Conservation (phyloP, 2,797 vertebrate species). For the Hozukius guyotensis region DNA sequence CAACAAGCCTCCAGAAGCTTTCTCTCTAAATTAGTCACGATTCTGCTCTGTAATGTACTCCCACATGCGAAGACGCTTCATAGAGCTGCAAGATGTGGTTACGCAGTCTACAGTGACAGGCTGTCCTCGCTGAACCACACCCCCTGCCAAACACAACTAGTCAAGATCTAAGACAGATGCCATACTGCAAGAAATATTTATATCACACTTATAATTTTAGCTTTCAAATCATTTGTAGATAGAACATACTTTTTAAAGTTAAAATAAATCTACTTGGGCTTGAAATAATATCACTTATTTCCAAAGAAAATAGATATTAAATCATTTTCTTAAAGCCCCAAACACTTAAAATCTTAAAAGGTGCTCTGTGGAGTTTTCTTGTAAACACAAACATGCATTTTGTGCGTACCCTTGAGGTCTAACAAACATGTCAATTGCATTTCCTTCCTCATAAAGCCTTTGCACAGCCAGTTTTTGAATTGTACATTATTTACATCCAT, state of each 20-base stretch:
- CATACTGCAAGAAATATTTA: background rate
- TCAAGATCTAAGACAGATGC: background rate
- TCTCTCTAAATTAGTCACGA: constrained; percentile 52
- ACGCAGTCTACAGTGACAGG: constrained; percentile 16
- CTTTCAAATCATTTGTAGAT: background rate
- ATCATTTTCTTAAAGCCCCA: background rate
- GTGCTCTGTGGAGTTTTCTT: background rate
- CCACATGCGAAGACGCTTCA: constrained; percentile 38
- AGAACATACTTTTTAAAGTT: background rate
- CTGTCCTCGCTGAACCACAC: constrained; percentile 26
- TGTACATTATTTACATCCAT: background rate
- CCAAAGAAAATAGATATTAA: background rate
- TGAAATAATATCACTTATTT: background rate
- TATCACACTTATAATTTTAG: background rate
- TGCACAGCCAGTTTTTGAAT: background rate
- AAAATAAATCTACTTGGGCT: background rate
- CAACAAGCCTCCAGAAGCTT: constrained; percentile 5
- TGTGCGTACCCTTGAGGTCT: background rate
- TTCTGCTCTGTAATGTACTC: constrained; percentile 34
- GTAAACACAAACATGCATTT: background rate
- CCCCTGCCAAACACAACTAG: constrained; percentile 11
- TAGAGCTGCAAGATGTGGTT: constrained; percentile 22
- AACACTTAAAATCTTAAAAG: background rate
- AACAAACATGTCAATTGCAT: background rate
- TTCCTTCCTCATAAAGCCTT: background rate